Percentiles rank a stretch among this genome's conserved stretches.
These are phyloP conservation scores for Todiramphus chloris DNA, from an alignment of 2,113 vertebrate species.

Conservation along the genomic window DNA sequence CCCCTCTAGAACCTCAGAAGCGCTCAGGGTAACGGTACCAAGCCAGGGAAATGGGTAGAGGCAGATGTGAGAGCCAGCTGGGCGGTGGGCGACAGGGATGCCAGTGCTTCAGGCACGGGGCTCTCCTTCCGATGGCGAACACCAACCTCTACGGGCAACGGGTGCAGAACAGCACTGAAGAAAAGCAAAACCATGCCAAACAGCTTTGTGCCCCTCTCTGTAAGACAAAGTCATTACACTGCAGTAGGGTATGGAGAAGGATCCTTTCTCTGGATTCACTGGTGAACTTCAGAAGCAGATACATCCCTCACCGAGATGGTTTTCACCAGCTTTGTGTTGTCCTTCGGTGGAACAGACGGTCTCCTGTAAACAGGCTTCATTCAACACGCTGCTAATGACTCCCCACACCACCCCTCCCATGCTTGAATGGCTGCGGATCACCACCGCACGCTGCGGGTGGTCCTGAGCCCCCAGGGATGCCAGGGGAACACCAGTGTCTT, in stretches of 20 bases:
- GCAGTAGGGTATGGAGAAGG: neutral
- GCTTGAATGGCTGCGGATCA: neutral
- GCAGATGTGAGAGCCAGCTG: neutral
- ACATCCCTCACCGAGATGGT: neutral
- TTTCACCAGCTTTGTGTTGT: rapidly evolving
- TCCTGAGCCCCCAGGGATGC: neutral
- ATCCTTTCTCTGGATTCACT: rapidly evolving
- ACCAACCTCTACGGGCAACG: conserved; percentile 30
- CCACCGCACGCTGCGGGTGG: rapidly evolving
- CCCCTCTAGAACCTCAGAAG: neutral
- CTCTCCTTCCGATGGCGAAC: neutral
- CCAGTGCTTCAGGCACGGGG: rapidly evolving
- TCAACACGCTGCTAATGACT: neutral
- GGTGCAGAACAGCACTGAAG: neutral
- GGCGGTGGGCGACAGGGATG: rapidly evolving
- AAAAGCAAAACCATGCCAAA: neutral
- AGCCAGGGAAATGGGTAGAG: neutral
- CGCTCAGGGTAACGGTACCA: neutral
- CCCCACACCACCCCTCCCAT: neutral
- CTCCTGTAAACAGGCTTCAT: no score
- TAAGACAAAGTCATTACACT: neutral
- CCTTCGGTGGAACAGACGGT: neutral
- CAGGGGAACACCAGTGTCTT: rapidly evolving
- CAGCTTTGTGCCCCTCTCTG: neutral
- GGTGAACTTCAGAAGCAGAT: neutral